Percentiles rank a stretch among this genome's conserved stretches.
phyloP scores from a whole-genome alignment of 2,888 invertebrate species.

The Oegoconia quadripuncta region DNA sequence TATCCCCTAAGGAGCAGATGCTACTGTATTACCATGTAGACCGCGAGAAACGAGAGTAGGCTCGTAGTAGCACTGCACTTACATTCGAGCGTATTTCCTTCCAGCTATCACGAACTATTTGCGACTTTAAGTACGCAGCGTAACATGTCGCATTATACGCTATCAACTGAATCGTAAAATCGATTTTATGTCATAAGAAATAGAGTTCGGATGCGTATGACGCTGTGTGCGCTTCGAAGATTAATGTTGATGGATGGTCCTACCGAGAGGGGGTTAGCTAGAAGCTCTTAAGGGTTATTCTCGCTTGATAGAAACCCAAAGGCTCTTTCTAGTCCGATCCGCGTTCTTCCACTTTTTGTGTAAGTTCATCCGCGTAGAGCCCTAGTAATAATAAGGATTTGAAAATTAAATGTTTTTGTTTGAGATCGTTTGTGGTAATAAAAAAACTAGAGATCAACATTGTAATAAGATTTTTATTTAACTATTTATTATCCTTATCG shows the following conservation, averaged over 20 bases:
- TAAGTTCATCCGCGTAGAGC: conserved; percentile 60
- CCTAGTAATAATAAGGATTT: conserved; percentile 62
- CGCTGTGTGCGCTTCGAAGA: conserved; percentile 28
- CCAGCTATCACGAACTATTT: conserved; percentile 42
- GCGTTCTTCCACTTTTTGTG: conserved; percentile 76
- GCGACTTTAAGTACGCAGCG: conserved; percentile 42
- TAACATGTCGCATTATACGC: conserved; percentile 27
- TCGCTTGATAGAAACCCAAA: conserved; percentile 44
- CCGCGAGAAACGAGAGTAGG: conserved; percentile 1
- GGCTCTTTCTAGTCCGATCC: conserved; percentile 54
- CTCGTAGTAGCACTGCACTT: conserved; percentile 1
- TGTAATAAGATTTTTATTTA: too few relatives aligned
- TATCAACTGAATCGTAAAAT: conserved; percentile 39
- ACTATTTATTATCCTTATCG: too few relatives aligned
- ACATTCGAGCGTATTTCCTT: conserved; percentile 53
- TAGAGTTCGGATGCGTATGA: conserved; percentile 48
- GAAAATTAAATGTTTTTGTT: conserved; percentile 40
- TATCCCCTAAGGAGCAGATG: too few relatives aligned
- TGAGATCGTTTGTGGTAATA: conserved; percentile 4
- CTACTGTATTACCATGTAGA: too few relatives aligned
- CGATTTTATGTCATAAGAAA: conserved; percentile 49
- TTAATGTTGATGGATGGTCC: conserved; percentile 51
- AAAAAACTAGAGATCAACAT: too few relatives aligned
- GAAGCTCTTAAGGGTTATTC: conserved; percentile 45
- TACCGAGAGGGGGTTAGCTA: conserved; percentile 45